Evolutionary conservation across 2,113 vertebrate species (phyloP).

Genomic region (Dermatemys mawii): DNA sequence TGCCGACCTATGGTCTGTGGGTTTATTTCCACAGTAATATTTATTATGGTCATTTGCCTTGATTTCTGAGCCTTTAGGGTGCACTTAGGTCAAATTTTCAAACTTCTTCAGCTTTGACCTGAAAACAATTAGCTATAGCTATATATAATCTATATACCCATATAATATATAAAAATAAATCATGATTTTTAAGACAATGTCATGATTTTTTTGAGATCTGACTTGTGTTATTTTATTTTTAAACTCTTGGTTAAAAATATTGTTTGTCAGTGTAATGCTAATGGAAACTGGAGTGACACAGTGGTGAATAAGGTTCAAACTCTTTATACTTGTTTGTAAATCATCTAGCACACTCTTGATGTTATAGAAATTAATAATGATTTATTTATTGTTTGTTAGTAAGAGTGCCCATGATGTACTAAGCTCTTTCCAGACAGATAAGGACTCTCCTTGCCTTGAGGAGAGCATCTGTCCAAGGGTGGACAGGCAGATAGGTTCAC

Average conservation of each 20-base stretch:
- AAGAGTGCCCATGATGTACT: rapidly evolving
- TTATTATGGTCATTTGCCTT: background rate
- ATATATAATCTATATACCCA: too few relatives aligned
- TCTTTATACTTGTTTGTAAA: background rate
- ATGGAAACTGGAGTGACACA: background rate
- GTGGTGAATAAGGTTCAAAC: background rate
- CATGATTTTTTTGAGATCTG: background rate
- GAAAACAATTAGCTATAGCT: background rate
- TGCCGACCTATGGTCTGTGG: too few relatives aligned
- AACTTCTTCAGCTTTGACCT: background rate
- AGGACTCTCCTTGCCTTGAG: background rate
- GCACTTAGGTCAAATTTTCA: background rate
- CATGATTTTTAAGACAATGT: background rate
- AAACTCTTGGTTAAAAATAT: background rate
- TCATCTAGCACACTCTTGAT: rapidly evolving
- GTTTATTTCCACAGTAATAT: background rate
- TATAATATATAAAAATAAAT: too few relatives aligned
- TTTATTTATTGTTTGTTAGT: rapidly evolving
- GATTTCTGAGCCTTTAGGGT: background rate
- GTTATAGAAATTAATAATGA: background rate
- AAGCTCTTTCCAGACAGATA: background rate
- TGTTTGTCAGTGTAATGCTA: background rate
- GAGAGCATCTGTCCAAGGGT: background rate
- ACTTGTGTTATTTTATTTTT: background rate
- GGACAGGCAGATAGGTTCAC: background rate